These are phyloP conservation scores for Dynastes maya DNA, from an alignment of 2,888 invertebrate genomes.

Conservation along the genomic window DNA sequence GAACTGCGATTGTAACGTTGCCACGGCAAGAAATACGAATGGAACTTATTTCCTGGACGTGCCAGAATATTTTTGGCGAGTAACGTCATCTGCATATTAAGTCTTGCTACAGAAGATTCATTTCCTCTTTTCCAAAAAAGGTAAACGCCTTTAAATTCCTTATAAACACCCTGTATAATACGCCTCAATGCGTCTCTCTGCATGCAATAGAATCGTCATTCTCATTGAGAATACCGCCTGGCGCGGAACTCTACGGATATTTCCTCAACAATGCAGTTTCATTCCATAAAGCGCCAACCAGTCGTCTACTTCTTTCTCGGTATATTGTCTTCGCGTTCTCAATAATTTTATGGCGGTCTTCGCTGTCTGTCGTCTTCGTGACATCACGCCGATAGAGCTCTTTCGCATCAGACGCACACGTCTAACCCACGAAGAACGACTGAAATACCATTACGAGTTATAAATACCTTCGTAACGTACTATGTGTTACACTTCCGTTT, in stretches of 20 bases:
- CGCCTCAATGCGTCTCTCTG: too few species aligned
- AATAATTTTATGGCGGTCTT: constrained; percentile 43
- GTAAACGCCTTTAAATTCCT: too few species aligned
- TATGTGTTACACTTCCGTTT: constrained; percentile 41
- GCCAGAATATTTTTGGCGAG: too few species aligned
- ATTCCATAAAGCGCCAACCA: constrained; percentile 42
- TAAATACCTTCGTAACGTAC: constrained; percentile 42
- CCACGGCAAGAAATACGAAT: too few species aligned
- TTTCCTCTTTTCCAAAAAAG: too few species aligned
- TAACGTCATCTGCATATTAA: too few species aligned
- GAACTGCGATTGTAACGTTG: too few species aligned
- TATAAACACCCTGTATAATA: too few species aligned
- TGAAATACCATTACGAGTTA: constrained; percentile 44
- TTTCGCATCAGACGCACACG: constrained; percentile 22
- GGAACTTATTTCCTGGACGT: too few species aligned
- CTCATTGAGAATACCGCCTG: constrained; percentile 5
- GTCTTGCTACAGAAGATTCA: too few species aligned
- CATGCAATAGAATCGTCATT: neutral
- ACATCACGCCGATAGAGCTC: constrained; percentile 39
- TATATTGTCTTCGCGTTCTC: constrained; percentile 51
- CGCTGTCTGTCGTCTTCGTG: constrained; percentile 5
- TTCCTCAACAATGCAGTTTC: constrained; percentile 48
- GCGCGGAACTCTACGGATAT: constrained; percentile 14
- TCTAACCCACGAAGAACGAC: constrained; percentile 18
- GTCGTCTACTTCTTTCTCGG: constrained; percentile 40